Conservation (phyloP, 1,140 invertebrate species). For the Drosophila seguyi region DNA sequence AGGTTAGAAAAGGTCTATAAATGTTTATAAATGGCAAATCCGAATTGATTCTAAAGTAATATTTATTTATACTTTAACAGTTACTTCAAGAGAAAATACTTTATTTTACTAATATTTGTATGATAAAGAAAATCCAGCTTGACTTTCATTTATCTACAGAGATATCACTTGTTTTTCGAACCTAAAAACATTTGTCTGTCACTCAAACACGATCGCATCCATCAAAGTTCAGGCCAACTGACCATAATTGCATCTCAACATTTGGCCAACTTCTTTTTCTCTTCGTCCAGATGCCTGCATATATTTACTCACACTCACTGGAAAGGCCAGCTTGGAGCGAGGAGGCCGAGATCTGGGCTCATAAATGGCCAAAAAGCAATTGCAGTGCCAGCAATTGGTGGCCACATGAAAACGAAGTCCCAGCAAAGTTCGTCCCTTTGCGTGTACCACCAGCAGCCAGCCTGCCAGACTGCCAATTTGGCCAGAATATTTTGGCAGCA, state of each 20-base stretch:
- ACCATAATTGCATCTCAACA: conserved; percentile 26
- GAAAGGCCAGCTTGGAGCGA: conserved; percentile 48
- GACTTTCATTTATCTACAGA: not conserved
- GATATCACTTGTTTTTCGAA: not conserved
- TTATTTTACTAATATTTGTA: not conserved
- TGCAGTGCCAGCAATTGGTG: conserved; percentile 56
- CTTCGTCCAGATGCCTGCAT: conserved; percentile 43
- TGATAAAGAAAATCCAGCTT: not conserved
- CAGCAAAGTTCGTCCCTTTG: conserved; percentile 54
- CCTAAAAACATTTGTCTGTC: conserved; percentile 4
- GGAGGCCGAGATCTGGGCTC: conserved; percentile 62
- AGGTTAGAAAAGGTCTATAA: not conserved
- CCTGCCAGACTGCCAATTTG: conserved; percentile 65
- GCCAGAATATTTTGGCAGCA: conserved; percentile 31
- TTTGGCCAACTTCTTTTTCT: conserved; percentile 5
- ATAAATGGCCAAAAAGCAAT: conserved; percentile 64
- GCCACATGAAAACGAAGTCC: conserved; percentile 43
- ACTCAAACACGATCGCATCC: conserved; percentile 18
- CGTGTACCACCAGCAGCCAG: conserved; percentile 45
- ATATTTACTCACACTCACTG: conserved; percentile 58
- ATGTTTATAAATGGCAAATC: not conserved
- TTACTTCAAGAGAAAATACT: not conserved
- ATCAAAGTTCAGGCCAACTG: conserved; percentile 32
- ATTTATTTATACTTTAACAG: not conserved
- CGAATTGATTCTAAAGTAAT: not conserved